These are phyloP conservation scores for Parambassis ranga DNA, from an alignment of 2,797 vertebrate species.

Conservation along the genomic window DNA sequence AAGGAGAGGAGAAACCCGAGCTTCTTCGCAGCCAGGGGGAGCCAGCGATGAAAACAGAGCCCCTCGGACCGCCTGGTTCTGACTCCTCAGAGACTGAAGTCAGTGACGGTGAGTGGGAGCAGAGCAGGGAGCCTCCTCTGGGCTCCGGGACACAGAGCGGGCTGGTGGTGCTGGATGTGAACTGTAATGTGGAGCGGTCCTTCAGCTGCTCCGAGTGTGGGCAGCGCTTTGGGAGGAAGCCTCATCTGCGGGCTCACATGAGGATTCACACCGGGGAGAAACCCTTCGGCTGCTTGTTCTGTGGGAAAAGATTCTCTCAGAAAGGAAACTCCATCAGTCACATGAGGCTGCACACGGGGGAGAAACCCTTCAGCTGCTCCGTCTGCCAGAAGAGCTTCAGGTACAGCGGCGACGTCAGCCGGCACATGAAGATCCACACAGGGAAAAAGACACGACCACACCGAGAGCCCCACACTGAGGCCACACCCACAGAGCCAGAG, in stretches of 20 bases:
- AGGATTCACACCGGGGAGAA: slow-evolving; percentile 35
- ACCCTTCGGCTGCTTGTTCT: slow-evolving; percentile 29
- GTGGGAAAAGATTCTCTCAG: slow-evolving; percentile 28
- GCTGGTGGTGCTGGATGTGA: neutral
- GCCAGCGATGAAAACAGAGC: neutral
- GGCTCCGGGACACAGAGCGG: neutral
- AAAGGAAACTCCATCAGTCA: slow-evolving; percentile 27
- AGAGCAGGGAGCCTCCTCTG: neutral
- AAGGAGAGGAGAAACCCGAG: no score
- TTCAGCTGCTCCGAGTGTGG: slow-evolving; percentile 3
- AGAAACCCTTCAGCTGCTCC: slow-evolving; percentile 35
- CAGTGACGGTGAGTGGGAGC: neutral
- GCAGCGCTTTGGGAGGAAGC: neutral
- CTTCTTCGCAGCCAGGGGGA: neutral
- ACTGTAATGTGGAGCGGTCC: neutral
- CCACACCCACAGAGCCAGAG: neutral
- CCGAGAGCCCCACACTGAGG: neutral
- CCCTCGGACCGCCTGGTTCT: neutral
- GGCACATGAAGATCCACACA: slow-evolving; percentile 48
- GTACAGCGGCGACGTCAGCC: slow-evolving; percentile 25
- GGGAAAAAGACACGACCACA: slow-evolving; percentile 2
- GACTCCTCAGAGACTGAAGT: neutral
- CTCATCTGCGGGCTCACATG: slow-evolving; percentile 10
- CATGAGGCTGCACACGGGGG: slow-evolving; percentile 33
- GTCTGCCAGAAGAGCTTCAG: slow-evolving; percentile 25